phyloP scores from a whole-genome alignment of 1,140 invertebrate species.

The Batillaria attramentaria region DNA sequence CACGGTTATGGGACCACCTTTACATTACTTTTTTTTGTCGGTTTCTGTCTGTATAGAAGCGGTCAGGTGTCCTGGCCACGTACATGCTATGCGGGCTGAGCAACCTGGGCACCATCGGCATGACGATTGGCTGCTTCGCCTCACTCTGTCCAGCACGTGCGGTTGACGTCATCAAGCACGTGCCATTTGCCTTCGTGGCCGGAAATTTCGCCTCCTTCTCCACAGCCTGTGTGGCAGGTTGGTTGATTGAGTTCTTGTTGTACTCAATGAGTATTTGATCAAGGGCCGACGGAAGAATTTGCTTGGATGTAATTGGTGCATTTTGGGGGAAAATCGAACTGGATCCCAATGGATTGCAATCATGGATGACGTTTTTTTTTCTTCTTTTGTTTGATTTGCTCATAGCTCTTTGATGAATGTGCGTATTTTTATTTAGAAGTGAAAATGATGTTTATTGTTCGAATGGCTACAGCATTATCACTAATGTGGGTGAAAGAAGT shows the following conservation, averaged over 20 bases:
- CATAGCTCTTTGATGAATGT: background rate
- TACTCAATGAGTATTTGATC: background rate
- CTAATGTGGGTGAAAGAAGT: background rate
- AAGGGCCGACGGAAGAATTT: background rate
- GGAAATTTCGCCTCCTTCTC: constrained; percentile 89
- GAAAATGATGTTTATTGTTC: background rate
- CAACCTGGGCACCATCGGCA: constrained; percentile 92
- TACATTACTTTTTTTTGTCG: constrained; percentile 30
- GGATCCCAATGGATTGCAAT: background rate
- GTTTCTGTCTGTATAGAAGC: constrained; percentile 75
- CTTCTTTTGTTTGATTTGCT: background rate
- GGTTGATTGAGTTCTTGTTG: background rate
- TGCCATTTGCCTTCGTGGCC: constrained; percentile 86
- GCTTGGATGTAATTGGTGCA: background rate
- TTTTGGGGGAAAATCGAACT: background rate
- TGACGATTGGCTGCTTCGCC: constrained; percentile 85
- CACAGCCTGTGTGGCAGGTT: constrained; percentile 58
- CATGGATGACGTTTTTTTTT: background rate
- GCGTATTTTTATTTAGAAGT: background rate
- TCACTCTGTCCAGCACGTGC: constrained; percentile 85
- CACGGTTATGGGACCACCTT: background rate
- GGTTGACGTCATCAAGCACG: constrained; percentile 74
- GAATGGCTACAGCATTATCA: background rate
- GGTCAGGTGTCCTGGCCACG: constrained; percentile 88
- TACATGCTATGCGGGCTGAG: constrained; percentile 96